phyloP scores from a whole-genome alignment of 2,888 invertebrate genomes.

The Esperia sulphurella region DNA sequence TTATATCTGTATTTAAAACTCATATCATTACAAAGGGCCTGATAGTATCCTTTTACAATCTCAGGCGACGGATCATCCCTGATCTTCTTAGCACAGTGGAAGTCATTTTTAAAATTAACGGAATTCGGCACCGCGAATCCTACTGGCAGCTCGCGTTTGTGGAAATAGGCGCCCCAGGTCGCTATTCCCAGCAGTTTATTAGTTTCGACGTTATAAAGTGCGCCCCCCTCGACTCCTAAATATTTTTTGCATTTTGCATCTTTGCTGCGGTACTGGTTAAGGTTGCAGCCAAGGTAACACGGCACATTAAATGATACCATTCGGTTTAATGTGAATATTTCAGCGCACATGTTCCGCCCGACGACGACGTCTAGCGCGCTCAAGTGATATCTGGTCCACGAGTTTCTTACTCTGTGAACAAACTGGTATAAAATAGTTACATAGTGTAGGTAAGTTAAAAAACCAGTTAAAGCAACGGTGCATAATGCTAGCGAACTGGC shows the following conservation, averaged over 20 bases:
- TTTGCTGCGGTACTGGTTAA: background rate
- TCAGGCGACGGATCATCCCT: background rate
- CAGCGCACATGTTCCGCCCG: slow-evolving; percentile 34
- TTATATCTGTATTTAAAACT: background rate
- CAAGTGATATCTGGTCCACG: slow-evolving; percentile 23
- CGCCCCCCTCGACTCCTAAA: slow-evolving; percentile 10
- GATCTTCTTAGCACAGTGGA: slow-evolving; percentile 9
- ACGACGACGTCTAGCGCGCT: slow-evolving; percentile 34
- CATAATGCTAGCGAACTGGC: too few relatives aligned
- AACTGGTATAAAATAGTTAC: slow-evolving; percentile 22
- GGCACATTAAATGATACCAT: slow-evolving; percentile 23
- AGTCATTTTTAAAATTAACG: slow-evolving; percentile 3
- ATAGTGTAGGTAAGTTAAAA: too few relatives aligned
- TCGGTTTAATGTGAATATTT: slow-evolving; percentile 26
- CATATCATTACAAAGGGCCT: slow-evolving; percentile 4
- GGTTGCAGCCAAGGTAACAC: slow-evolving; percentile 7
- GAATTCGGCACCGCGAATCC: slow-evolving; percentile 13
- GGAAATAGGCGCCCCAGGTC: slow-evolving; percentile 9
- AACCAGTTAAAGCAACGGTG: too few relatives aligned
- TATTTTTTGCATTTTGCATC: background rate
- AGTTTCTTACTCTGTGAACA: slow-evolving; percentile 17
- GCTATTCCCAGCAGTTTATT: slow-evolving; percentile 10
- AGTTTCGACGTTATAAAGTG: background rate
- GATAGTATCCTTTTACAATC: background rate
- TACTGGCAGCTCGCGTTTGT: slow-evolving; percentile 3